Evolutionary conservation across 2,113 vertebrate genomes (phyloP).

Genomic region (Cyanistes caeruleus): DNA sequence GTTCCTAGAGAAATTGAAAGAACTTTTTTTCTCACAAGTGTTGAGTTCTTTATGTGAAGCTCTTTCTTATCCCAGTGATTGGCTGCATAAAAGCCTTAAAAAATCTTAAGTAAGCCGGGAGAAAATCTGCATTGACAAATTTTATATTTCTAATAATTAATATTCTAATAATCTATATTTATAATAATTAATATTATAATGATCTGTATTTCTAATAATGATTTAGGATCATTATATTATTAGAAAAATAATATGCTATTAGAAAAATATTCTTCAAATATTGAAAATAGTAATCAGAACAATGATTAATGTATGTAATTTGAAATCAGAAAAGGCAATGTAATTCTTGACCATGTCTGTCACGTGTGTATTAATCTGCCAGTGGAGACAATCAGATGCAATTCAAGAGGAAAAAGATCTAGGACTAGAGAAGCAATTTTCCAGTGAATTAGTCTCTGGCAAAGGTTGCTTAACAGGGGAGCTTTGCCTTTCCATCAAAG

Average conservation of each 20-base stretch:
- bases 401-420: background rate
- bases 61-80: background rate
- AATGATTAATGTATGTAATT: background rate
- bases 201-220: background rate
- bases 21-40: background rate
- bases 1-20: background rate
- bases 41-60: background rate
- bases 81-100: background rate
- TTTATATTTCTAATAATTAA: background rate
- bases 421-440: slow-evolving; percentile 21
- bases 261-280: background rate
- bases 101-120: background rate
- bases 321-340: background rate
- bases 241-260: background rate
- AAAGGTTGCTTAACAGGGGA: slow-evolving; percentile 8
- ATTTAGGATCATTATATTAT: background rate
- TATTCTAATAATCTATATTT: background rate
- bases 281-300: background rate
- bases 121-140: background rate
- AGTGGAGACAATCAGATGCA: background rate
- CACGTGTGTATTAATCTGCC: background rate
- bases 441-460: slow-evolving; percentile 22
- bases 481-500: background rate
- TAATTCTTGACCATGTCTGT: background rate
- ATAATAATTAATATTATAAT: background rate